Evolutionary conservation across 2,888 invertebrate genomes (phyloP), one percentile per base, ranked within the genome.

Genomic region (Vannuccia rotundouncinata): DNA sequence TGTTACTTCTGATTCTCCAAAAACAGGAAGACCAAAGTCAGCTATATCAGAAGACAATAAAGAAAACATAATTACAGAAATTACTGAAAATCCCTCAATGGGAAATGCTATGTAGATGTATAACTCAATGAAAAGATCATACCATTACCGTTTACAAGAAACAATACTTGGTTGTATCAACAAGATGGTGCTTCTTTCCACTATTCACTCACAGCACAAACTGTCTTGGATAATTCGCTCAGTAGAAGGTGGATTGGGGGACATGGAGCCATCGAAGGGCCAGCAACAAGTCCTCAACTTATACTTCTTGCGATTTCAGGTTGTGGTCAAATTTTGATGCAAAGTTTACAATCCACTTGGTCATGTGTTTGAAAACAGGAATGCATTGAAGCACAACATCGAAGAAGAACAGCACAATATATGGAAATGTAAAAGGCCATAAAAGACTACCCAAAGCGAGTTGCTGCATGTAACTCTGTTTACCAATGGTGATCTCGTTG

Each of bases 241-340:
- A 66, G 25, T 66, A 27, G 22, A 22, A 66, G 66, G 66, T 66
- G 66, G 75, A 75, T 75, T 75, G 29, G 75, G 28, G 2, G 75
- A 75, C 75, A 22, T 75, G 75, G 75, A 75, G 75, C 75, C n/a
- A 75, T 75, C 30, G 29, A 75, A 75, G n/a, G n/a, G n/a, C n/a
- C n/a, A n/a, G n/a, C n/a, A n/a, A n/a, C n/a, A n/a, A n/a, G 22
- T 27, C 75, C 75, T n/a, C 2, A 75, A 22, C 75, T 75, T 75
- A n/a, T n/a, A 59, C n/a, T 31, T 74, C 60, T 59, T 78, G 74
- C 27, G 74, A 78, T 31, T 78, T 59, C 78, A 75, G 78, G 78
- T 78, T 78, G 5, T 78, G 78, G 78, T 30, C 45, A n/a, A 75
- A 78, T 78, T 60, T 78, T 22, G 29, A 5, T 29, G 30, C 27